These are phyloP conservation scores for Microctonus aethiopoides DNA, from an alignment of 2,888 invertebrate genomes.

Conservation along the genomic window DNA sequence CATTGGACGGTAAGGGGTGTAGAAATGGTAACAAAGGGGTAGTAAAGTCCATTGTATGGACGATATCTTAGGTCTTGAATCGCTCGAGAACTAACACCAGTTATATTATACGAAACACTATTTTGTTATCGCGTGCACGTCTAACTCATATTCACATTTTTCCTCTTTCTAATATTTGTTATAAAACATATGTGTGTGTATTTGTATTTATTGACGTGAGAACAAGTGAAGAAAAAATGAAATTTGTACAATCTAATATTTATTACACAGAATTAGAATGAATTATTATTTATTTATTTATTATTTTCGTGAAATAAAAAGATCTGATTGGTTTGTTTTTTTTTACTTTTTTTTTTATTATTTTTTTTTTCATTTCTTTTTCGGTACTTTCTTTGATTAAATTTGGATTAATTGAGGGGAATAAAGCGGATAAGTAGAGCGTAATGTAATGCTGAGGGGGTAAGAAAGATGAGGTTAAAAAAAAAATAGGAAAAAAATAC, in stretches of 20 bases:
- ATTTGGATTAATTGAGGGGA: not conserved
- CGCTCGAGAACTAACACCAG: slow-evolving; percentile 12
- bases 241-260: not conserved
- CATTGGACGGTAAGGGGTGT: not conserved
- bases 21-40: not conserved
- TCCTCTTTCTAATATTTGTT: slow-evolving; percentile 11
- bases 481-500: not conserved
- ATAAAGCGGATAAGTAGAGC: not conserved
- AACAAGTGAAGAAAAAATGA: slow-evolving; percentile 13
- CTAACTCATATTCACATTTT: slow-evolving; percentile 23
- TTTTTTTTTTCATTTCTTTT: not conserved
- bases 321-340: too few relatives aligned
- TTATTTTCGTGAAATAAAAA: not conserved
- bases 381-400: not conserved
- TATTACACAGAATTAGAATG: not conserved
- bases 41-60: slow-evolving; percentile 12
- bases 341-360: not conserved
- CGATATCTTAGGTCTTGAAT: slow-evolving; percentile 18
- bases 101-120: slow-evolving; percentile 15
- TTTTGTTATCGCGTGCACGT: slow-evolving; percentile 21
- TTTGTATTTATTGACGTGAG: not conserved
- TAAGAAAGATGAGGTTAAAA: not conserved
- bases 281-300: too few relatives aligned
- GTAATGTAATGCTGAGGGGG: slow-evolving; percentile 14
- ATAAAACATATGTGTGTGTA: too few relatives aligned